A percentile compares a stretch with the other conserved stretches of the same genome.
These are phyloP conservation scores for Callaeas wilsoni DNA, from an alignment of 2,113 vertebrate species.

Conservation along the genomic window DNA sequence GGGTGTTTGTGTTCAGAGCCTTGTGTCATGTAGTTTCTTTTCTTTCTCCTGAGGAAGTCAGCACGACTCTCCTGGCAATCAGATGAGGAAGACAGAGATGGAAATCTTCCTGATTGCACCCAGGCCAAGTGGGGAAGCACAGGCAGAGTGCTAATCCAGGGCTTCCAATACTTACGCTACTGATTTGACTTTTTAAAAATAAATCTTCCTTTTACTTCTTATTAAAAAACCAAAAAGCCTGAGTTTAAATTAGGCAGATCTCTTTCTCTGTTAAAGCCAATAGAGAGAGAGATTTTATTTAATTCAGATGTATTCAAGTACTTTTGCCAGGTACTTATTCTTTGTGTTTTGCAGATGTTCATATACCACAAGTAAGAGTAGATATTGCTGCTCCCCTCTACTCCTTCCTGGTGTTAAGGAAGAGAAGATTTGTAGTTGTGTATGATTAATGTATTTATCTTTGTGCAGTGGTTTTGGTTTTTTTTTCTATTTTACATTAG, in stretches of 20 bases:
- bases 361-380: neutral
- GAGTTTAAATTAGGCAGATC: neutral
- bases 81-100: neutral
- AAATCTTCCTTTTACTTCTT: neutral
- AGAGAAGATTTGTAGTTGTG: neutral
- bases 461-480: neutral
- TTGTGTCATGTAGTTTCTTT: neutral
- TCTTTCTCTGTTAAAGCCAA: neutral
- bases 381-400: neutral
- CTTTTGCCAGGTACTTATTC: neutral
- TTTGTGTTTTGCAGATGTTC: neutral
- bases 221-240: neutral
- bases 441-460: neutral
- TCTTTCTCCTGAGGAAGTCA: neutral
- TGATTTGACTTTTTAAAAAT: neutral
- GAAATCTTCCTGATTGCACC: neutral
- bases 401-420: neutral
- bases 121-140: neutral
- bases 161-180: neutral
- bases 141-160: neutral
- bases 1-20: neutral
- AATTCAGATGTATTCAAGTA: neutral
- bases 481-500: neutral
- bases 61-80: accelerated
- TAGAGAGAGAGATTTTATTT: neutral